Evolutionary conservation across 2,113 vertebrate species (phyloP).

Genomic region (Sarotherodon lohbergeri): DNA sequence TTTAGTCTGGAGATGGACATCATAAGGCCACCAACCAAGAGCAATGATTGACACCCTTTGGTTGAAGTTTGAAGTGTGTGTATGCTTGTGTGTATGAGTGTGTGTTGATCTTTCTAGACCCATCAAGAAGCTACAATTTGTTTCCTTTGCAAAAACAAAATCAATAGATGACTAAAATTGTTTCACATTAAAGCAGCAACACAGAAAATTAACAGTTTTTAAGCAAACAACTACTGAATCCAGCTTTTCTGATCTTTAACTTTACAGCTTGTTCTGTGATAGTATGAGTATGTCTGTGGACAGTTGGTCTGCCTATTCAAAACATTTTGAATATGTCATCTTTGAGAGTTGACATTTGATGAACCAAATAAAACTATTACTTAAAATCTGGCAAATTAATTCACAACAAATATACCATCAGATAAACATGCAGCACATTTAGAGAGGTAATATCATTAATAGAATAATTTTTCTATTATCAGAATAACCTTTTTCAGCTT

Average conservation of each 20-base stretch:
- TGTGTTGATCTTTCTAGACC: not conserved
- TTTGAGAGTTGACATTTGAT: not conserved
- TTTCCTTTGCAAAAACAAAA: not conserved
- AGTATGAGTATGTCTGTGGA: not conserved
- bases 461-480: not conserved
- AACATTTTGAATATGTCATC: not conserved
- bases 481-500: not conserved
- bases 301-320: not conserved
- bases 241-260: not conserved
- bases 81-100: not conserved
- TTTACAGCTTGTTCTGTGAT: not conserved
- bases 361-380: not conserved
- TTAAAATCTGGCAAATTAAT: not conserved
- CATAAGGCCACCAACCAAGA: conserved; percentile 27
- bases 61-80: not conserved
- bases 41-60: conserved; percentile 15
- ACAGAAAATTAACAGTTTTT: not conserved
- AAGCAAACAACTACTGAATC: not conserved
- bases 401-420: not conserved
- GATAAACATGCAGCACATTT: not conserved
- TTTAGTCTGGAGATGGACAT: not conserved
- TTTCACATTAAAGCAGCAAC: not conserved
- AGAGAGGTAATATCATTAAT: not conserved
- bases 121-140: not conserved
- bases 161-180: not conserved